Percentiles rank a stretch among this genome's conserved stretches.
Evolutionary conservation across 2,797 vertebrate genomes (phyloP).

Genomic region (Alosa sapidissima): DNA sequence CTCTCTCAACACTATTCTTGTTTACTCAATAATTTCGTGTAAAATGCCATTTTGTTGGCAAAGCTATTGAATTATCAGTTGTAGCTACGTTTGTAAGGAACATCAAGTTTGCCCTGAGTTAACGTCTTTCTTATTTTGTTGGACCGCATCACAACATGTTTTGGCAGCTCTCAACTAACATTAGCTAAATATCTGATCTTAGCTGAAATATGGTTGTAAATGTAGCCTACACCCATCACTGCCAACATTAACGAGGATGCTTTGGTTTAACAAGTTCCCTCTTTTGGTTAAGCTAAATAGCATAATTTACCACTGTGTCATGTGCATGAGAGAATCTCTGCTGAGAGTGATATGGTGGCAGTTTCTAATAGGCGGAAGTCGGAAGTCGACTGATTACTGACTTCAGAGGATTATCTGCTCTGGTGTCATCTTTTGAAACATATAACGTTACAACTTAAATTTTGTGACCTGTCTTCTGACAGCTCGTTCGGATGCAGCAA

Average conservation of each 20-base stretch:
- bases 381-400: background rate
- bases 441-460: no score
- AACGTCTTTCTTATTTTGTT: no score
- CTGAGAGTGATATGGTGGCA: background rate
- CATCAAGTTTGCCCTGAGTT: background rate
- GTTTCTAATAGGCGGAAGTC: background rate
- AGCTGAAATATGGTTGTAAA: background rate
- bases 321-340: background rate
- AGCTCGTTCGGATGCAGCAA: no score
- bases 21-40: no score
- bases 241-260: background rate
- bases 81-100: background rate
- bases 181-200: background rate
- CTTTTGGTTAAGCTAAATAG: background rate
- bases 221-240: background rate
- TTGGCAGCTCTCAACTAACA: background rate
- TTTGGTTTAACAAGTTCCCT: background rate
- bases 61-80: background rate
- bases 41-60: background rate
- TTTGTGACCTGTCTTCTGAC: background rate
- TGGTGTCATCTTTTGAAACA: no score
- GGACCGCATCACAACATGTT: background rate
- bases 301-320: background rate
- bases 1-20: no score
- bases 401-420: background rate